Conservation (phyloP, 2,888 invertebrate genomes). For the Emmelina monodactyla region DNA sequence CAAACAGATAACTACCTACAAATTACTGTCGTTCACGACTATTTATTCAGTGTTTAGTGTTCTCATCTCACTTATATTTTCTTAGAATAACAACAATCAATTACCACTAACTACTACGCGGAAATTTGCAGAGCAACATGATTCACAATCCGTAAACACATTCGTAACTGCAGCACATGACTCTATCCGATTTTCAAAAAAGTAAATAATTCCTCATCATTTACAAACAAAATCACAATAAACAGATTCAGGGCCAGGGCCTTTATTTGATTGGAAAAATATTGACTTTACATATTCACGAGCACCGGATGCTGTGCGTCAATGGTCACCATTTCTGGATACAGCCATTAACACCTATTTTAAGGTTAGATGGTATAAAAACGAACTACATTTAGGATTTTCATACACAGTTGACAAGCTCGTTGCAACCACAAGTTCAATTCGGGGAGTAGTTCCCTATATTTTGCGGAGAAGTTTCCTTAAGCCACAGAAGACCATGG, state of each 20-base stretch:
- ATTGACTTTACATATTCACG: conserved; percentile 36
- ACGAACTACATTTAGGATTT: conserved; percentile 20
- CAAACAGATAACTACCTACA: too few relatives aligned
- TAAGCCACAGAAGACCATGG: conserved; percentile 36
- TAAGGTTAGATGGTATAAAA: conserved; percentile 48
- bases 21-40: too few relatives aligned
- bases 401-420: conserved; percentile 21
- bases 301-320: conserved; percentile 32
- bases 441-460: conserved; percentile 24
- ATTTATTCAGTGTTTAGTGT: too few relatives aligned
- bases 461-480: conserved; percentile 32
- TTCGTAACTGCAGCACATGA: too few relatives aligned
- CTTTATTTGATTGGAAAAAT: conserved; percentile 49
- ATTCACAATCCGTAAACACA: too few relatives aligned
- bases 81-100: too few relatives aligned
- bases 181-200: too few relatives aligned
- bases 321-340: conserved; percentile 43
- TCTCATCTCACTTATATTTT: too few relatives aligned
- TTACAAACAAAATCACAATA: too few relatives aligned
- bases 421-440: conserved; percentile 21
- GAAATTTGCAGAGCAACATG: too few relatives aligned
- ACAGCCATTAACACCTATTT: conserved; percentile 38
- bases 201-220: too few relatives aligned
- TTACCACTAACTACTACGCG: too few relatives aligned
- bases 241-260: conserved; percentile 52